Evolutionary conservation across 1,140 invertebrate species (phyloP).

Genomic region (Diuraphis noxia): DNA sequence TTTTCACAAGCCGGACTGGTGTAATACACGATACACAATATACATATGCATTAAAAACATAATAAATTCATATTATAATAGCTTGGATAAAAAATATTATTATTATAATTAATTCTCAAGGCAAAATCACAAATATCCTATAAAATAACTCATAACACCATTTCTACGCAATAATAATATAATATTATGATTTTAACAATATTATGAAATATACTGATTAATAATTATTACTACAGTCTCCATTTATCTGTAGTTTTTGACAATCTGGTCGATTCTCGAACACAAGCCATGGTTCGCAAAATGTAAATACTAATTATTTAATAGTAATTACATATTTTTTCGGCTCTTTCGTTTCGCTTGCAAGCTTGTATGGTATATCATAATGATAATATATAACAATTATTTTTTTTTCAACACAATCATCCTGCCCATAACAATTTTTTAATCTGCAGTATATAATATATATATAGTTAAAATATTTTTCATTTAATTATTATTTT

Average conservation of each 20-base stretch:
- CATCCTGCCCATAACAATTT: not conserved
- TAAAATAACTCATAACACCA: not conserved
- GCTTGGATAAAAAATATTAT: not conserved
- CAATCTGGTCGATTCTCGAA: not conserved
- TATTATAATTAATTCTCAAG: conserved; percentile 6
- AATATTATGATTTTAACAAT: not conserved
- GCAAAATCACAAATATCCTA: not conserved
- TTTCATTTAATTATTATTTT: too few relatives aligned
- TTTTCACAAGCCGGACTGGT: not conserved
- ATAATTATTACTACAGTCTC: not conserved
- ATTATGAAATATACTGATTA: not conserved
- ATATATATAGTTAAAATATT: not conserved
- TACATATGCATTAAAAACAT: not conserved
- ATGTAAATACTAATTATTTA: not conserved
- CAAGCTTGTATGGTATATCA: not conserved
- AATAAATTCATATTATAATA: not conserved
- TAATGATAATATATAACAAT: not conserved
- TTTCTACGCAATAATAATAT: not conserved
- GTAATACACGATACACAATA: not conserved
- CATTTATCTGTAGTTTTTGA: not conserved
- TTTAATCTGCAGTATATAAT: not conserved
- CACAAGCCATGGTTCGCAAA: not conserved
- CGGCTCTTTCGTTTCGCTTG: not conserved
- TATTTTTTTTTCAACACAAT: not conserved
- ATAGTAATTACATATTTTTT: not conserved